Conservation (phyloP, 2,888 invertebrate genomes). For the Phania funesta region DNA sequence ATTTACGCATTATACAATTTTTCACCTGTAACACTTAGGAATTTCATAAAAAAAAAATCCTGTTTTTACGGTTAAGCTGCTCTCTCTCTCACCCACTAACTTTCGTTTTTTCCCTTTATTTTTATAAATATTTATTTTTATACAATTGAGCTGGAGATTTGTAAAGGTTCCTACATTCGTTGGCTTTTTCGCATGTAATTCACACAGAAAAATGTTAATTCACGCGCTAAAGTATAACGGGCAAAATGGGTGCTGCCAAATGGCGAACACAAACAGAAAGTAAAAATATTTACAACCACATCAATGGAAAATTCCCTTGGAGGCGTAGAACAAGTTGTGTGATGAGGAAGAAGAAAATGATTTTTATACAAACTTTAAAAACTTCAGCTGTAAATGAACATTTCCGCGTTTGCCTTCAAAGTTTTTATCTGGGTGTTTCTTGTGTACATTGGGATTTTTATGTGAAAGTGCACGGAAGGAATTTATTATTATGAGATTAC, state of each 20-base stretch:
- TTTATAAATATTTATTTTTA: constrained; percentile 3
- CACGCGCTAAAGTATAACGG: constrained; percentile 20
- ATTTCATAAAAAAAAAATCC: constrained; percentile 18
- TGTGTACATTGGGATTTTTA: constrained; percentile 34
- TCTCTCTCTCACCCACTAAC: background rate
- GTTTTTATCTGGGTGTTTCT: background rate
- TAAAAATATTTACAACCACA: constrained; percentile 36
- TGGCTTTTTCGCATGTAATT: constrained; percentile 1
- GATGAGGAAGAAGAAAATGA: background rate
- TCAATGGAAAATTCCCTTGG: constrained; percentile 9
- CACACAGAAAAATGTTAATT: constrained; percentile 24
- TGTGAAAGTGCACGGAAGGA: constrained; percentile 69
- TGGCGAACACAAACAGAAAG: constrained; percentile 21
- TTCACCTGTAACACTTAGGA: constrained; percentile 36
- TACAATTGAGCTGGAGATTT: constrained; percentile 44
- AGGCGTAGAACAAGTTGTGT: background rate
- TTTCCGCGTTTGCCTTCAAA: constrained; percentile 26
- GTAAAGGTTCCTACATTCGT: constrained; percentile 19
- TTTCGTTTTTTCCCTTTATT: background rate
- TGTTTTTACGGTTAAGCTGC: background rate
- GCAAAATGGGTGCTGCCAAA: constrained; percentile 3
- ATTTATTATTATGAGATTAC: constrained; percentile 70
- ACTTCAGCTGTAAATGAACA: constrained; percentile 45
- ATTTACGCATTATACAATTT: constrained; percentile 36
- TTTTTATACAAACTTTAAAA: constrained; percentile 7